Conservation (phyloP, 1,140 invertebrate genomes). For the Ctenoplectra terminalis region DNA sequence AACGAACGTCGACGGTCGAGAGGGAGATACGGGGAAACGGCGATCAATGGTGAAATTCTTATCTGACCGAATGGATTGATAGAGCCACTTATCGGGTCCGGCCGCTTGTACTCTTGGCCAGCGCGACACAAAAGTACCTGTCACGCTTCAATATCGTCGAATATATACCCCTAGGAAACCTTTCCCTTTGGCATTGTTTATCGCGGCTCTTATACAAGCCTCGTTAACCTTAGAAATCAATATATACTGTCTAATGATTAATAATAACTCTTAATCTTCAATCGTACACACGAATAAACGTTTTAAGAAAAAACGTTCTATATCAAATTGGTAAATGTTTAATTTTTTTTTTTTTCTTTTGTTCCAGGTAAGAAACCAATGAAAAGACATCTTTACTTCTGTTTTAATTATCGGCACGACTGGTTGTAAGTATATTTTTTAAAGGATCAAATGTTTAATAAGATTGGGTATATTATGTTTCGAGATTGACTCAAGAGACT, state of each 20-base stretch:
- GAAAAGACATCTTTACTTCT: neutral
- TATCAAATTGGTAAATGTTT: neutral
- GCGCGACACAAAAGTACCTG: conserved; percentile 63
- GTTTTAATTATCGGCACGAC: neutral
- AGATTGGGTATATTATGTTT: conserved; percentile 10
- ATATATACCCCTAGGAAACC: conserved; percentile 31
- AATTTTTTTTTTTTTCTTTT: neutral
- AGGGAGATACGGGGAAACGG: conserved; percentile 70
- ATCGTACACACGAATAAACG: too few species aligned
- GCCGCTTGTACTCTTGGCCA: conserved; percentile 67
- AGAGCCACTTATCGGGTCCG: conserved; percentile 77
- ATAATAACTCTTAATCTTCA: neutral
- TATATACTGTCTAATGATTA: neutral
- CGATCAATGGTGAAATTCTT: conserved; percentile 78
- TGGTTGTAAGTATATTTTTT: conserved; percentile 14
- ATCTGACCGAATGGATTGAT: conserved; percentile 78
- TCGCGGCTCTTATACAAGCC: conserved; percentile 12
- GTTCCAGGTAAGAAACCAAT: conserved; percentile 61
- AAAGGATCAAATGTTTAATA: neutral
- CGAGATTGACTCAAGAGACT: conserved; percentile 25
- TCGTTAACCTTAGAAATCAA: neutral
- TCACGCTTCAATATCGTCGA: conserved; percentile 50
- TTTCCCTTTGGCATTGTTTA: conserved; percentile 48
- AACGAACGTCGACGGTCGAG: conserved; percentile 66
- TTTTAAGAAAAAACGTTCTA: neutral